Base-by-base conservation (phyloP, 2,113 vertebrate genomes). In the Carassius gibelio region DNA sequence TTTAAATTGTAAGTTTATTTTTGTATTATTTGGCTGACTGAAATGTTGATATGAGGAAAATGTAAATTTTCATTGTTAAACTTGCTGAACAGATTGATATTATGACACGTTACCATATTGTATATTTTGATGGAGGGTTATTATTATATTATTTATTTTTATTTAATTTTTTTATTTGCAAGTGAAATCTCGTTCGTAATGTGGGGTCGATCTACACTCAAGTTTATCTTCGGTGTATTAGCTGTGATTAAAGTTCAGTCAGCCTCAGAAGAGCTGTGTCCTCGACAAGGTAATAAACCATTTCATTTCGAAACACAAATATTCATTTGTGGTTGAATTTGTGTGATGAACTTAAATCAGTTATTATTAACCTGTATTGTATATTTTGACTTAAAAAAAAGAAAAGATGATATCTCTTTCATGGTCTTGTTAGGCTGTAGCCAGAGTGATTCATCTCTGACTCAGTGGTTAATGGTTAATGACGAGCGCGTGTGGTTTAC, bases 281-380 rank as follows among this genome's bases (percentile, higher is more conserved):
- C 78, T 57, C 90, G 88, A 78, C 91, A 91, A 94, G 93, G 94
- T 95, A 87, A 89, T 69, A 61, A 1, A 71, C 9, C 50, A 34
- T n/a, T 78, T 52, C 0, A 83, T 34, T 77, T 81, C 10, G 68
- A 61, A 64, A 80, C 19, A 42, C 19, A 57, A 14, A 4, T 3
- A 4, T 23, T 8, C 15, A 8, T 52, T 52, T 75, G 13, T 11
- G 45, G 45, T 42, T 77, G 3, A 57, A 10, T 42, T 55, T 30
- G 50, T 19, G 50, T 34, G 7, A 34, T 26, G 5, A 14, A 52
- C 11, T 11, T n/a, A 26, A 13, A 52, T 38, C 8, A 71, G 17
- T 42, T 21, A 71, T 48, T 48, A 6, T 50, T 48, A 1, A 26
- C 23, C 5, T 55, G 14, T 8, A 30, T 30, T 57, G 15, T 77